These are phyloP conservation scores for Pseudochirops cupreus DNA, from an alignment of 2,797 vertebrate genomes.

Conservation along the genomic window DNA sequence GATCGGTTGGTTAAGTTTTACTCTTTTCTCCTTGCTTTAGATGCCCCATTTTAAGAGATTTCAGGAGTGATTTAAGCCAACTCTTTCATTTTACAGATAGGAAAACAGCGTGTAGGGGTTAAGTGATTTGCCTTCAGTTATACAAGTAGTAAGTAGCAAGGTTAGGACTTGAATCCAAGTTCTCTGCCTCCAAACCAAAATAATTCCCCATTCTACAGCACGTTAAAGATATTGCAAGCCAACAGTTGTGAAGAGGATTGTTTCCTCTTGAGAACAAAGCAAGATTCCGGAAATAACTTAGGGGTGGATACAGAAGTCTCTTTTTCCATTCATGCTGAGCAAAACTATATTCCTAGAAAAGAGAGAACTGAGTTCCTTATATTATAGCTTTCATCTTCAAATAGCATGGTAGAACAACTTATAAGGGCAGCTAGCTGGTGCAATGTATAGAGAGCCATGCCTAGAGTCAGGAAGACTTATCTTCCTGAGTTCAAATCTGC, in stretches of 20 bases:
- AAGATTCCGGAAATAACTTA: neutral
- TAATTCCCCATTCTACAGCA: neutral
- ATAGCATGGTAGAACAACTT: conserved; percentile 17
- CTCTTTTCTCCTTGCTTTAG: neutral
- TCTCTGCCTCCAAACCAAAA: neutral
- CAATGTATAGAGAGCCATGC: neutral
- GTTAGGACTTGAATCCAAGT: neutral
- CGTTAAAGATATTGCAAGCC: neutral
- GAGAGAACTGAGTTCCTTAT: neutral
- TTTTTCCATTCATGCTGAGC: neutral
- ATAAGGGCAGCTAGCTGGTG: neutral
- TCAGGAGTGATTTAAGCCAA: neutral
- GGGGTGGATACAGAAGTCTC: neutral
- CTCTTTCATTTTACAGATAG: neutral
- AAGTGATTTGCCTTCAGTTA: neutral
- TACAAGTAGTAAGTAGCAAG: neutral
- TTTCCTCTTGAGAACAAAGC: conserved; percentile 21
- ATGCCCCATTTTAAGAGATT: neutral
- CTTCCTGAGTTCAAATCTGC: neutral
- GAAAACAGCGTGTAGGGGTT: neutral
- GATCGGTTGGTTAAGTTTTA: neutral
- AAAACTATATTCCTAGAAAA: neutral
- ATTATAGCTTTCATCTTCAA: neutral
- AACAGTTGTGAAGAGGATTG: neutral
- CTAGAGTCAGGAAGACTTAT: neutral